phyloP scores from a whole-genome alignment of 1,140 invertebrate species.

The Diorhabda carinulata region DNA sequence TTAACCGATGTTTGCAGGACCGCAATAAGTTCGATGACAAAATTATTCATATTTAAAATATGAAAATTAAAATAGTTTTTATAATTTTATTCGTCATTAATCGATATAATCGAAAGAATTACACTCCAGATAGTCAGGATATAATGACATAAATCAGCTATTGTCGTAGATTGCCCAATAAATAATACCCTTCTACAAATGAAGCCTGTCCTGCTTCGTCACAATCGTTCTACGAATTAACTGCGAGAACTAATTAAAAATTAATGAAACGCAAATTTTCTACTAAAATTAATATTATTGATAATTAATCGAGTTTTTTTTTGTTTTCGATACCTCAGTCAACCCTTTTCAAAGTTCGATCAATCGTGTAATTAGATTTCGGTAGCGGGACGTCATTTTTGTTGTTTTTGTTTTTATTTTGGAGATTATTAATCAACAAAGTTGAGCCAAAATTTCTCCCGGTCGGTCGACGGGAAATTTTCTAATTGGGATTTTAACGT shows the following conservation, averaged over 20 bases:
- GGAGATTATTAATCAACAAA: slow-evolving; percentile 11
- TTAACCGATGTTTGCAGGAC: slow-evolving; percentile 26
- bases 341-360: slow-evolving; percentile 11
- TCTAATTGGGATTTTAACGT: slow-evolving; percentile 12
- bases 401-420: not conserved
- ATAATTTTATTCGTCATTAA: too few species aligned
- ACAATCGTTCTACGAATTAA: slow-evolving; percentile 19
- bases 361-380: slow-evolving; percentile 12
- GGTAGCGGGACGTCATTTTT: not conserved
- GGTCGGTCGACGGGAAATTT: not conserved
- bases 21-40: too few species aligned
- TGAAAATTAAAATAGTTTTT: too few species aligned
- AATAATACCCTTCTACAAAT: too few species aligned
- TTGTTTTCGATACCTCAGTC: slow-evolving; percentile 18
- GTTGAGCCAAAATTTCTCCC: not conserved
- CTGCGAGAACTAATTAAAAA: slow-evolving; percentile 23
- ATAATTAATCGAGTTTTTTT: slow-evolving; percentile 12
- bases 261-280: slow-evolving; percentile 25
- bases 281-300: slow-evolving; percentile 20
- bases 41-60: too few species aligned
- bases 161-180: too few species aligned
- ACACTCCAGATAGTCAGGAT: too few species aligned
- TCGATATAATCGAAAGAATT: too few species aligned
- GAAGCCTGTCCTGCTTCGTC: too few species aligned
- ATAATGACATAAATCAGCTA: too few species aligned